Conservation (phyloP, 2,888 invertebrate genomes). For the Xanthorhoe designata region DNA sequence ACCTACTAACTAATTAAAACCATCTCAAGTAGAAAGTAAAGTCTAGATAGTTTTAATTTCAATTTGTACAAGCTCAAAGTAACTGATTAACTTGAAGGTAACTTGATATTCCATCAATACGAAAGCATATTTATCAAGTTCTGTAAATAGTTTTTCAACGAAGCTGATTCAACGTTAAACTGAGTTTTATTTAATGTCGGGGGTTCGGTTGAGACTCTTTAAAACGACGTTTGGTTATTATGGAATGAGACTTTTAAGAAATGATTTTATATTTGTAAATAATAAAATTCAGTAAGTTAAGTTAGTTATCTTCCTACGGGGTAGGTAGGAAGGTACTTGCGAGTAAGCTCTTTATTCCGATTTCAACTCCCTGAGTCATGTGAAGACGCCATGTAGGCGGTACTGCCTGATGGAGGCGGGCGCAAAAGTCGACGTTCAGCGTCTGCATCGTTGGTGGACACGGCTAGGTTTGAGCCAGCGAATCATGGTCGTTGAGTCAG, state of each 20-base stretch:
- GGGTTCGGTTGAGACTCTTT: slow-evolving; percentile 58
- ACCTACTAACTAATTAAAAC: slow-evolving; percentile 18
- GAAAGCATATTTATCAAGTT: slow-evolving; percentile 53
- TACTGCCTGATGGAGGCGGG: too few relatives aligned
- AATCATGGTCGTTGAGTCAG: too few relatives aligned
- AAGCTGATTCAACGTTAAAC: slow-evolving; percentile 69
- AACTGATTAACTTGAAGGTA: slow-evolving; percentile 32
- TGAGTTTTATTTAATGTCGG: slow-evolving; percentile 69
- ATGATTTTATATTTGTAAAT: too few relatives aligned
- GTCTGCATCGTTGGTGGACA: too few relatives aligned
- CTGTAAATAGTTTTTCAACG: slow-evolving; percentile 58
- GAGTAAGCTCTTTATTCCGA: too few relatives aligned
- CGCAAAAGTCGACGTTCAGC: too few relatives aligned
- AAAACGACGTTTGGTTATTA: slow-evolving; percentile 47
- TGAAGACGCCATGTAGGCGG: too few relatives aligned
- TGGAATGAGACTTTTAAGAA: slow-evolving; percentile 39
- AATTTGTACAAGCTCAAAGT: slow-evolving; percentile 36
- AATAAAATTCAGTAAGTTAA: too few relatives aligned
- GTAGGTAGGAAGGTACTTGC: too few relatives aligned
- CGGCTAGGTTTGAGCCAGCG: too few relatives aligned
- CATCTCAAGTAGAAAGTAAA: slow-evolving; percentile 39
- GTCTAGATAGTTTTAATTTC: slow-evolving; percentile 28
- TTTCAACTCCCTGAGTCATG: too few relatives aligned
- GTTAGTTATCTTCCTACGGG: too few relatives aligned
- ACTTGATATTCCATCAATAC: slow-evolving; percentile 45